A percentile compares a stretch with the other conserved stretches of the same genome.
Evolutionary conservation across 2,113 vertebrate species (phyloP).

Genomic region (Dasyornis broadbenti): DNA sequence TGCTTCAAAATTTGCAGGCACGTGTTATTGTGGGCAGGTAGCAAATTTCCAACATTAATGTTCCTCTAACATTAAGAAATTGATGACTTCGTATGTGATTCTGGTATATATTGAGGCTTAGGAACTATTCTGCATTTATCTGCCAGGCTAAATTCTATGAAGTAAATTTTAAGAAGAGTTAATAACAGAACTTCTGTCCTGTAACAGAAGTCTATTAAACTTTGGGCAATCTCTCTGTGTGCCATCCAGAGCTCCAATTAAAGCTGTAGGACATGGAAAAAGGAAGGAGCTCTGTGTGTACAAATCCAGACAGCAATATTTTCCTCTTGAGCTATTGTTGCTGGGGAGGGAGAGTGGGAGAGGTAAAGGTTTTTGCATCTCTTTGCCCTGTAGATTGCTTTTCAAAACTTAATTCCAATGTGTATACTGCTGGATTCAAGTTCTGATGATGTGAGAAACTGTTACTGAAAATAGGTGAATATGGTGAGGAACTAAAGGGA

Average conservation of each 20-base stretch:
- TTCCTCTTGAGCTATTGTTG: background rate
- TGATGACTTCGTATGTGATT: background rate
- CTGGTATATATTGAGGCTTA: background rate
- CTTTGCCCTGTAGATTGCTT: background rate
- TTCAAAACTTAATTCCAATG: background rate
- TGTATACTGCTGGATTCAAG: background rate
- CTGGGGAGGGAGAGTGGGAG: background rate
- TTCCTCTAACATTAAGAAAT: background rate
- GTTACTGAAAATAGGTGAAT: background rate
- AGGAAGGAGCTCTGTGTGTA: background rate
- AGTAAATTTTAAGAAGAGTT: background rate
- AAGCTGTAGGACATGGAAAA: background rate
- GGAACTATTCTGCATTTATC: background rate
- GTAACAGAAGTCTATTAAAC: background rate
- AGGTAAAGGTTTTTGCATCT: background rate
- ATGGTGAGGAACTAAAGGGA: background rate
- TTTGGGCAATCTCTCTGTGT: background rate
- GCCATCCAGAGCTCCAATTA: background rate
- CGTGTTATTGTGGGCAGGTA: background rate
- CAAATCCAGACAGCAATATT: background rate
- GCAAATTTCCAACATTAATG: background rate
- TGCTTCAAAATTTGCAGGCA: background rate
- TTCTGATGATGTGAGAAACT: background rate
- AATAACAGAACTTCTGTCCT: background rate
- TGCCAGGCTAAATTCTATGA: background rate